Evolutionary conservation across 2,797 vertebrate species (phyloP), one percentile per base, ranked within the genome.

Genomic region (Hylomyscus alleni): DNA sequence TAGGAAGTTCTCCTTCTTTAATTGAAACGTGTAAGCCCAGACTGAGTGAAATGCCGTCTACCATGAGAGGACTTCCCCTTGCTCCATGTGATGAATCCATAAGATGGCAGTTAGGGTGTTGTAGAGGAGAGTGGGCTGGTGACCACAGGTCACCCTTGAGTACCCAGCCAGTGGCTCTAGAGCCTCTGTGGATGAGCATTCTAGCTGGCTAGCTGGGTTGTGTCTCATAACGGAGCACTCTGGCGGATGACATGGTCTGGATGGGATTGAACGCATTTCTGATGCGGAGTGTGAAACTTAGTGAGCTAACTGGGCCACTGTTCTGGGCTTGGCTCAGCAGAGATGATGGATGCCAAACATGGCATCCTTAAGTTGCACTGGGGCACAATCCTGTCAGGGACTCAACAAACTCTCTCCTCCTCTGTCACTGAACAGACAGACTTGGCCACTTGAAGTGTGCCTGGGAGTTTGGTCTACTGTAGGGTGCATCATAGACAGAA

Each of bases 191-290:
- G 97, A 95, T 40, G 96, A 22, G 95, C 87, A 40, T 93, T 91
- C 93, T 87, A 37, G 95, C 93, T 96, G 97, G 96, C 94, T 95
- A 44, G 87, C 69, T 84, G 91, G 87, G 96, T 85, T 87, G 95
- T 94, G 87, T 97, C 98, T 96, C 93, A 81, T 95, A 94, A 95
- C 88, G 0, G 4, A 73, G n/a, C 67, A 75, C 89, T 95, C 97
- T 96, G 97, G 97, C 96, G 96, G 98, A 96, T 97, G 97, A 97
- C 94, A 97, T 97, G 94, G 97, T 97, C 97, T 95, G 87, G 76
- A 81, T 95, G 96, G 92, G 97, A 94, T 93, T 97, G 94, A 96
- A 67, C 97, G 96, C 76, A 97, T 94, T 98, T 95, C 87, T 97
- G 91, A 97, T 97, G 97, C 97, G 97, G 95, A 98, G 97, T 95